These are phyloP conservation scores for Campoplex capitator DNA, from an alignment of 2,888 invertebrate genomes.

Conservation along the genomic window DNA sequence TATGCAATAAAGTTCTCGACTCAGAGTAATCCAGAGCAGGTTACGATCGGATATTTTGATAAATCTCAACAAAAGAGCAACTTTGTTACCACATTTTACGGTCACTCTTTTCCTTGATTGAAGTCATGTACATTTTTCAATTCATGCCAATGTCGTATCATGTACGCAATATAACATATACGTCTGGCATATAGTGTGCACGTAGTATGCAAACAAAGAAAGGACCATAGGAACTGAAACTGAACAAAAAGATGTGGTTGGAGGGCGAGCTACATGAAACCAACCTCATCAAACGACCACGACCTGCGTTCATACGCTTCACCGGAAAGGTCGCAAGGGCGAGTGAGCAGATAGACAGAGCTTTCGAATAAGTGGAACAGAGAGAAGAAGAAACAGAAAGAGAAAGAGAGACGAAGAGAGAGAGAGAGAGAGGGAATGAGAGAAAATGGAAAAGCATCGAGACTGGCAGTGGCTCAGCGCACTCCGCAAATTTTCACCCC, in stretches of 20 bases:
- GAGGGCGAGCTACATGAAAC: slow-evolving; percentile 39
- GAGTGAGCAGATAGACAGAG: slow-evolving; percentile 53
- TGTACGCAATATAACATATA: not conserved
- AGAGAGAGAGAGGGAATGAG: slow-evolving; percentile 34
- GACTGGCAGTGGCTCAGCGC: slow-evolving; percentile 75
- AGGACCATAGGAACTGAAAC: slow-evolving; percentile 23
- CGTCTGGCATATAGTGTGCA: not conserved
- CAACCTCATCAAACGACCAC: slow-evolving; percentile 58
- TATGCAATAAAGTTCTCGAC: not conserved
- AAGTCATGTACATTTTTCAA: slow-evolving; percentile 19
- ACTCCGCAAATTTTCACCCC: slow-evolving; percentile 81
- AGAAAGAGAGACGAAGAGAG: slow-evolving; percentile 1
- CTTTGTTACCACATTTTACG: not conserved
- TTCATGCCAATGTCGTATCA: slow-evolving; percentile 6
- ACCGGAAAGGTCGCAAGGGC: slow-evolving; percentile 57
- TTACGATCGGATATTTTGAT: too few relatives aligned
- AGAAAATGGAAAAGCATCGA: slow-evolving; percentile 56
- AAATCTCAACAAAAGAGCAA: not conserved
- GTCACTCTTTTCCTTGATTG: not conserved
- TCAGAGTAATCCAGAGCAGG: not conserved
- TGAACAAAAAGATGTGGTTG: slow-evolving; percentile 46
- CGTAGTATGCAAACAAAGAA: slow-evolving; percentile 18
- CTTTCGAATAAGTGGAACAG: slow-evolving; percentile 47
- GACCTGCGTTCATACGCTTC: slow-evolving; percentile 46
- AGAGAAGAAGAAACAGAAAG: slow-evolving; percentile 16